Evolutionary conservation across 2,797 vertebrate species (phyloP).

Genomic region (Macropodus opercularis): DNA sequence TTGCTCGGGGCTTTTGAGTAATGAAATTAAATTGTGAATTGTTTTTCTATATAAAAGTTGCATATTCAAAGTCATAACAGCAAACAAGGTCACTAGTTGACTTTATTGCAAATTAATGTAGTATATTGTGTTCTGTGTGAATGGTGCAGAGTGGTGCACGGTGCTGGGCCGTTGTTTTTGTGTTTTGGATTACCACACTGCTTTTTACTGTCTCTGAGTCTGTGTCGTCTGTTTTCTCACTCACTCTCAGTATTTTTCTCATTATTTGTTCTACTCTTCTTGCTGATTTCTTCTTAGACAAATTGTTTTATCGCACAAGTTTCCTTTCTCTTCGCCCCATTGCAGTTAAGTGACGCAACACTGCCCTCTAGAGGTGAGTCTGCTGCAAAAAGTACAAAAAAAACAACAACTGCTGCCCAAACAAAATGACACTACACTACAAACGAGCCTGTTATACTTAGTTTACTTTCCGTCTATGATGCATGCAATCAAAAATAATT

Average conservation of each 20-base stretch:
- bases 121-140: neutral
- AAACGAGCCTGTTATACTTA: conserved; percentile 17
- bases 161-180: conserved; percentile 11
- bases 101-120: conserved; percentile 5
- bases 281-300: conserved; percentile 28
- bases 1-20: conserved; percentile 15
- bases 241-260: conserved; percentile 19
- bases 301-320: conserved; percentile 24
- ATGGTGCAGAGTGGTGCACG: neutral
- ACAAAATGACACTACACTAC: neutral
- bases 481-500: conserved; percentile 20
- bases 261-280: conserved; percentile 43
- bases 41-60: conserved; percentile 17
- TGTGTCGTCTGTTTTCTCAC: conserved; percentile 17
- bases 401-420: neutral
- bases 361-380: conserved; percentile 72
- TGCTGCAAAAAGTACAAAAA: conserved; percentile 2
- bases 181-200: conserved; percentile 15
- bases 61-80: neutral
- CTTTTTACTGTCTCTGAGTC: conserved; percentile 14
- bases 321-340: neutral
- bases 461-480: conserved; percentile 33
- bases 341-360: conserved; percentile 44
- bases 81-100: conserved; percentile 6
- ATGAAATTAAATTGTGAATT: too few species aligned